Percentiles rank a stretch among this genome's conserved stretches.
phyloP scores from a whole-genome alignment of 1,140 invertebrate species.

The Elymnias hypermnestra region DNA sequence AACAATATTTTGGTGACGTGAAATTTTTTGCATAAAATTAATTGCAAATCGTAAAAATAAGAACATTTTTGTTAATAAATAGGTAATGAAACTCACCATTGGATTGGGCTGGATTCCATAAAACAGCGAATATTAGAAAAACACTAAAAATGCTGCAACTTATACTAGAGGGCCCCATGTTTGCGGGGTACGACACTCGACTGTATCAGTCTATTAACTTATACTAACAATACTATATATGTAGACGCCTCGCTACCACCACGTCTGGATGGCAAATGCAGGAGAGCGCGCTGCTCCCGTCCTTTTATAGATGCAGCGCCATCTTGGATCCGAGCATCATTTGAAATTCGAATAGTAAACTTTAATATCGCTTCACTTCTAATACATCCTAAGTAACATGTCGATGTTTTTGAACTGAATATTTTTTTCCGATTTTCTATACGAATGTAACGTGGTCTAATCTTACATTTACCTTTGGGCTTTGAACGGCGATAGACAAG shows the following conservation, averaged over 20 bases:
- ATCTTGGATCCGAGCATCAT: not conserved
- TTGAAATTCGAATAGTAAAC: slow-evolving; percentile 9
- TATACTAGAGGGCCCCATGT: slow-evolving; percentile 55
- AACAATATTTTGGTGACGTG: no score
- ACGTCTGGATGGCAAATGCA: slow-evolving; percentile 47
- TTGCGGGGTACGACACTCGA: slow-evolving; percentile 42
- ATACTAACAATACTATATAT: slow-evolving; percentile 41
- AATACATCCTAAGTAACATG: no score
- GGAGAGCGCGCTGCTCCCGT: slow-evolving; percentile 2
- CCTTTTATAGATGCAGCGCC: slow-evolving; percentile 48
- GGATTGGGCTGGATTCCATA: slow-evolving; percentile 52
- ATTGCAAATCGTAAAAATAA: no score
- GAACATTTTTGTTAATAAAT: no score
- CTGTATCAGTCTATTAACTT: slow-evolving; percentile 48
- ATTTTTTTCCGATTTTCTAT: no score
- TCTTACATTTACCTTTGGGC: no score
- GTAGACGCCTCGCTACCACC: slow-evolving; percentile 34
- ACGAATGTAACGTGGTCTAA: no score
- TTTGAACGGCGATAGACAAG: no score
- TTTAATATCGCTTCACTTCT: no score
- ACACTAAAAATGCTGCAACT: slow-evolving; percentile 53
- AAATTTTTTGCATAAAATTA: no score
- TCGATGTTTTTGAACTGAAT: no score
- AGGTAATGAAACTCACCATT: slow-evolving; percentile 41
- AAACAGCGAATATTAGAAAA: slow-evolving; percentile 47